Conservation (phyloP, 2,113 vertebrate species). For the Semnornis frantzii region DNA sequence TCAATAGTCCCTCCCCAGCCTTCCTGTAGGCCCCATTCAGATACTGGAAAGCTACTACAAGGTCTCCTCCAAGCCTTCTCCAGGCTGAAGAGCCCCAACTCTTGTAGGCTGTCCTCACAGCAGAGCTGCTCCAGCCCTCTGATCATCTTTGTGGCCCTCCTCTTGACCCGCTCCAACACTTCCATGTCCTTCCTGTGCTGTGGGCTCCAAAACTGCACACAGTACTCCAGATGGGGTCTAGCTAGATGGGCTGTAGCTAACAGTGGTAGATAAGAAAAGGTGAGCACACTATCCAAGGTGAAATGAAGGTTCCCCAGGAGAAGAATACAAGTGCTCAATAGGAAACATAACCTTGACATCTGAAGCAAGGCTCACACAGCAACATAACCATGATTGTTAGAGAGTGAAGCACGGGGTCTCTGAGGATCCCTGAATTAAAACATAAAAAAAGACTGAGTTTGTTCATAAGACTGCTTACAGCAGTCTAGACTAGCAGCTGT, state of each 20-base stretch:
- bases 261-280: not conserved
- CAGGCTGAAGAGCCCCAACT: too few species aligned
- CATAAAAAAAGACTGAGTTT: not conserved
- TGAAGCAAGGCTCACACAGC: accelerated
- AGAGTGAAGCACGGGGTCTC: not conserved
- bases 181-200: too few species aligned
- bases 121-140: too few species aligned
- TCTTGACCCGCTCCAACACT: too few species aligned
- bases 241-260: not conserved
- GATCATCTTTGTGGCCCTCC: too few species aligned
- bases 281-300: not conserved
- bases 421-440: not conserved
- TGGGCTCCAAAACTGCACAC: too few species aligned
- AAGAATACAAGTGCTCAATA: not conserved
- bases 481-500: not conserved
- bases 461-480: not conserved
- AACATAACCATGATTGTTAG: accelerated
- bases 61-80: too few species aligned
- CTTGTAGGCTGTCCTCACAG: too few species aligned
- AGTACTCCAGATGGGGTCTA: too few species aligned
- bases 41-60: too few species aligned
- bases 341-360: not conserved
- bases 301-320: not conserved
- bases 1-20: too few species aligned
- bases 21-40: too few species aligned